These are phyloP conservation scores for Anastrepha ludens DNA, from an alignment of 1,140 invertebrate genomes.

Conservation along the genomic window DNA sequence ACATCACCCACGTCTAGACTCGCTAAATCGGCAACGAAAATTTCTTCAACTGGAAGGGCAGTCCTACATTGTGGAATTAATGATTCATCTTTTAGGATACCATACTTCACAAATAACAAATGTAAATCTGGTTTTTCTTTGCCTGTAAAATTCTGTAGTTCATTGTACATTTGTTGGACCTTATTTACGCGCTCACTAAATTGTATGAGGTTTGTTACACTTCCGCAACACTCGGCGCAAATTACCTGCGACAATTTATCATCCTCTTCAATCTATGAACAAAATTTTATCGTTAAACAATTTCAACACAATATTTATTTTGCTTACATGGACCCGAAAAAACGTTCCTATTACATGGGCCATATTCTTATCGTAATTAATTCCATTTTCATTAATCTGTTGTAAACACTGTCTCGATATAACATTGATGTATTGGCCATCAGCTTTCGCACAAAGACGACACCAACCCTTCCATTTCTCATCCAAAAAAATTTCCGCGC, in stretches of 20 bases:
- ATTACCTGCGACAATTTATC: constrained; percentile 57
- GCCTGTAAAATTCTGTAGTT: not conserved
- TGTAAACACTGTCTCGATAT: not conserved
- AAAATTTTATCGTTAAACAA: not conserved
- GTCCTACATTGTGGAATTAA: not conserved
- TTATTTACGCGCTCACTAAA: constrained; percentile 33
- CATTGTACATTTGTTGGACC: constrained; percentile 14
- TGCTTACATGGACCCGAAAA: not conserved
- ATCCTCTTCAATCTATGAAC: constrained; percentile 61
- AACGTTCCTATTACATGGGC: not conserved
- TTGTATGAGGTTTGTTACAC: not conserved
- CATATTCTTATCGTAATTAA: not conserved
- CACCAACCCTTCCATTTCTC: constrained; percentile 67
- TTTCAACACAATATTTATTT: constrained; percentile 22
- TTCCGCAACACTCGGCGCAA: not conserved
- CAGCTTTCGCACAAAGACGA: constrained; percentile 68
- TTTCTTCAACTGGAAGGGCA: constrained; percentile 25
- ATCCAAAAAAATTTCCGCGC: not conserved
- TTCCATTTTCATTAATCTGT: not conserved
- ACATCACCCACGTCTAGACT: not conserved
- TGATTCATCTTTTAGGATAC: not conserved
- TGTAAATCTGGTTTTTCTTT: not conserved
- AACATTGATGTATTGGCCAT: constrained; percentile 55
- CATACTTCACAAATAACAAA: not conserved
- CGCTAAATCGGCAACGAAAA: constrained; percentile 2